Conservation (phyloP, 64 coral and sea anemone species). For the Trachythela sp. region DNA sequence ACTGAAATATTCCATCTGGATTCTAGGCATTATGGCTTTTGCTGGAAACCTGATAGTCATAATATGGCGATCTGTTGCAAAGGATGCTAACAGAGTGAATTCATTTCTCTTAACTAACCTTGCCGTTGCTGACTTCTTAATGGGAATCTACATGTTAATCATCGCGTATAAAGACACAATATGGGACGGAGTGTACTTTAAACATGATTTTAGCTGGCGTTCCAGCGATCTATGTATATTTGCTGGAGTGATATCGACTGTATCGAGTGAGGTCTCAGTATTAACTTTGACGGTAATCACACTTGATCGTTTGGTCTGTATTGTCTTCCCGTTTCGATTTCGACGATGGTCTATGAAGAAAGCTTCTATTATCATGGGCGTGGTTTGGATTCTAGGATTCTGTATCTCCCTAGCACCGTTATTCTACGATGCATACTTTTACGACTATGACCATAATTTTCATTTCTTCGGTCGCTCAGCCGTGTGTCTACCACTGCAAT, state of each 20-base stretch:
- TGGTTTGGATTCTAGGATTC: background rate
- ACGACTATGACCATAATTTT: background rate
- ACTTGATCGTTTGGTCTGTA: background rate
- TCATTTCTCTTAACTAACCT: background rate
- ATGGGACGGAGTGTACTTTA: background rate
- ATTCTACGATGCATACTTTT: background rate
- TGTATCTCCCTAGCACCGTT: background rate
- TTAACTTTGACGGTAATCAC: background rate
- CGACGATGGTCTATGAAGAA: background rate
- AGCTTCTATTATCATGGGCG: background rate
- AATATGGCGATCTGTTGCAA: background rate
- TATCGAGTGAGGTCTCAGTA: background rate
- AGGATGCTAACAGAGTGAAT: background rate
- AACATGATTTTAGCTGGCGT: background rate
- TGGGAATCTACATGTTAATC: conserved; percentile 19
- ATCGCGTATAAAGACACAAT: background rate
- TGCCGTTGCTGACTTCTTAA: background rate
- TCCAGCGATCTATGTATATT: background rate
- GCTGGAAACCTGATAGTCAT: background rate
- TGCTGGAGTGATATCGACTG: background rate
- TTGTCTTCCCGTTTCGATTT: background rate
- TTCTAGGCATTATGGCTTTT: background rate
- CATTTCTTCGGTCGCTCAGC: background rate
- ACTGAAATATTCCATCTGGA: background rate
- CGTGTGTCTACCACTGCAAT: background rate